phyloP scores from a whole-genome alignment of 2,888 invertebrate species.

The Hanleya hanleyi region DNA sequence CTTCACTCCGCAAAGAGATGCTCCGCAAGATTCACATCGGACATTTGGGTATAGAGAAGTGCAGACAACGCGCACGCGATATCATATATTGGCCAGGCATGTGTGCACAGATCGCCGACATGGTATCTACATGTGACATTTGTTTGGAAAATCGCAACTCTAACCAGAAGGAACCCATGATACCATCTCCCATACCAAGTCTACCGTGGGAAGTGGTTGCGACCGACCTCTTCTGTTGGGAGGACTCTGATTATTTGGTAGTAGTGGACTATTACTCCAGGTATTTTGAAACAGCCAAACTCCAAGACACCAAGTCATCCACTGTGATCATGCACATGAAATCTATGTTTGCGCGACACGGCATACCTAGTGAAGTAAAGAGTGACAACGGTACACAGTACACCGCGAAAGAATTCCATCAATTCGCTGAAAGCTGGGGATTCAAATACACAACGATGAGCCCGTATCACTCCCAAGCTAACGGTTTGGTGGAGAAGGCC shows the following conservation, averaged over 20 bases:
- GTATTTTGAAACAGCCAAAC: slow-evolving; percentile 32
- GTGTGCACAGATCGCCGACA: slow-evolving; percentile 28
- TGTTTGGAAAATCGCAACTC: slow-evolving; percentile 26
- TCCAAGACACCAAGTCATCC: slow-evolving; percentile 12
- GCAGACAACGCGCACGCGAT: slow-evolving; percentile 26
- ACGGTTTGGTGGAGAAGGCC: slow-evolving; percentile 14
- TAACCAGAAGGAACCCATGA: slow-evolving; percentile 27
- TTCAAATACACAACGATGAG: slow-evolving; percentile 18
- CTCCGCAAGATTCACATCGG: slow-evolving; percentile 25
- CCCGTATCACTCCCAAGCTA: slow-evolving; percentile 16
- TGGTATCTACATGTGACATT: slow-evolving; percentile 25
- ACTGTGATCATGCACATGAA: slow-evolving; percentile 30
- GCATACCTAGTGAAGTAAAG: slow-evolving; percentile 24
- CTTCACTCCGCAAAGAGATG: slow-evolving; percentile 16
- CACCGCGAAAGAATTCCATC: slow-evolving; percentile 3
- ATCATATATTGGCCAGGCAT: slow-evolving; percentile 41
- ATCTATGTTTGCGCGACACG: slow-evolving; percentile 32
- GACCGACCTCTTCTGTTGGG: slow-evolving; percentile 28
- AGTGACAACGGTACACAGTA: slow-evolving; percentile 34
- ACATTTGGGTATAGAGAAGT: slow-evolving; percentile 41
- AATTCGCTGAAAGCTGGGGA: slow-evolving; percentile 15
- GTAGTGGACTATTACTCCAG: slow-evolving; percentile 38
- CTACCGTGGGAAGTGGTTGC: slow-evolving; percentile 30
- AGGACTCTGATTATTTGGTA: slow-evolving; percentile 30
- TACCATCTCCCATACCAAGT: slow-evolving; percentile 18